Percentiles rank a stretch among this genome's conserved stretches.
Evolutionary conservation across 2,113 vertebrate genomes (phyloP).

Genomic region (Micromys minutus): DNA sequence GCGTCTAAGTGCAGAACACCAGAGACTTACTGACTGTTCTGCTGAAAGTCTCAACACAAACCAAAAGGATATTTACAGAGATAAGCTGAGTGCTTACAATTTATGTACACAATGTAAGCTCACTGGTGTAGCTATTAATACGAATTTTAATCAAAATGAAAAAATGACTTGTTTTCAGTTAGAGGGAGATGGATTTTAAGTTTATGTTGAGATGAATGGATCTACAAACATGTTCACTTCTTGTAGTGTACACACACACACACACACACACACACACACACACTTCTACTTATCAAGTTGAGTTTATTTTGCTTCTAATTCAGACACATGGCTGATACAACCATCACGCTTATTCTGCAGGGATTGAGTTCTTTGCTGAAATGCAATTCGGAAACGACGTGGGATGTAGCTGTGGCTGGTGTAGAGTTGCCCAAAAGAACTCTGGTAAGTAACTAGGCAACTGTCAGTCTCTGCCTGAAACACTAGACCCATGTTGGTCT

Average conservation of each 20-base stretch:
- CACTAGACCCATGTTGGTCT: neutral
- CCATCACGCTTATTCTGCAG: slow-evolving; percentile 60
- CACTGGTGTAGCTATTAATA: slow-evolving; percentile 61
- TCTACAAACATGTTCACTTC: neutral
- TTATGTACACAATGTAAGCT: slow-evolving; percentile 43
- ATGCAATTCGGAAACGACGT: slow-evolving; percentile 57
- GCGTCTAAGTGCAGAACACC: slow-evolving; percentile 56
- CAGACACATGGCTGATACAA: slow-evolving; percentile 64
- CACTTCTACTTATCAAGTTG: slow-evolving; percentile 18
- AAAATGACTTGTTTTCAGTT: slow-evolving; percentile 66
- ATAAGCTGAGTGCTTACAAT: slow-evolving; percentile 50
- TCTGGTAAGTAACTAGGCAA: neutral
- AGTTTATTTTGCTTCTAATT: slow-evolving; percentile 54
- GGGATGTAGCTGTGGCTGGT: neutral
- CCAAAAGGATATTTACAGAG: slow-evolving; percentile 53
- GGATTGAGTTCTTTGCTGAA: slow-evolving; percentile 68
- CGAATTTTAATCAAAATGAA: slow-evolving; percentile 69
- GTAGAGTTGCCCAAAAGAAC: neutral
- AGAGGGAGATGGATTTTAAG: slow-evolving; percentile 55
- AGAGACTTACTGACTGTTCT: slow-evolving; percentile 66
- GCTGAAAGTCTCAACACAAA: slow-evolving; percentile 59
- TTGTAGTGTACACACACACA: neutral
- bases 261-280: neutral
- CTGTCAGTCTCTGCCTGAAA: neutral
- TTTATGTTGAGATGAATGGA: slow-evolving; percentile 59